Base-by-base conservation (phyloP, 2,888 invertebrate species). In the Heliothis peltigera region DNA sequence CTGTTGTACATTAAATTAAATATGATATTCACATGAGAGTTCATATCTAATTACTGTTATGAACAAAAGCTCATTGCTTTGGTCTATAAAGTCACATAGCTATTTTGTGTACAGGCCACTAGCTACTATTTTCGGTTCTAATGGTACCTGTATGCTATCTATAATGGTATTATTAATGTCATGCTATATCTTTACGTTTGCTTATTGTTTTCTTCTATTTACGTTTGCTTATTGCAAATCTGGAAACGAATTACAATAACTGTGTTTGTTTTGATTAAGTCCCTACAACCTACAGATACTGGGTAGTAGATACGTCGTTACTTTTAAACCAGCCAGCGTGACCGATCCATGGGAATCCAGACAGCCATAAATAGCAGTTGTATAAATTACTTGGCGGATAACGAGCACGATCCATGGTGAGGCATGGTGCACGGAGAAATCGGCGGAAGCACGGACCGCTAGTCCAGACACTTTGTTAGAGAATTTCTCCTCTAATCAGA, bases 371-470 rank as follows among this genome's bases (percentile, higher is more conserved):
- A 79, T 78, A 81, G 78, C 75, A 79, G 65, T 67, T 69, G 78
- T 79, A 77, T 75, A 79, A 78, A 82, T 82, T 79, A 77, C 70
- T 70, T 77, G 46, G 64, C 69, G 62, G 73, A 68, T 58, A 65
- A 68, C 63, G 63, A 70, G 66, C 73, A 71, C 65, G 67, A 72
- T 64, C 66, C 74, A 70, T 74, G 63, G 64, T 59, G 59, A 62
- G 42, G 39, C 64, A 35, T 59, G 63, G 57, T 62, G 43, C 57
- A 65, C 57, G 75, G 85, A 77, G 86, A 88, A 88, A 87, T 86
- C 83, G 68, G 61, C 85, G 85, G 84, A 88, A 86, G 71, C 77
- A 80, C 68, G 86, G 75, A 75, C 78, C 77, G 75, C 60, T 83
- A 72, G 68, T 64, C 76, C 77, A 70, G 46, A 53, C 57, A 66